phyloP scores from a whole-genome alignment of 2,113 vertebrate genomes.

The Sus scrofa region T2T-Sscrofa CM000817.6:80282501-80283000 shows the following conservation, averaged over 20 bases:
- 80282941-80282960: fast-evolving
- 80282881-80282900: neutral
- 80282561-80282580: fast-evolving
- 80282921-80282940: neutral
- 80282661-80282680: neutral
- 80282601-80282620: fast-evolving
- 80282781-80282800: neutral
- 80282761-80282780: neutral
- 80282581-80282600: too few relatives aligned
- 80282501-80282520: neutral
- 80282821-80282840: neutral
- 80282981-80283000: neutral
- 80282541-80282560: neutral
- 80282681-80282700: fast-evolving
- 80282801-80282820: neutral
- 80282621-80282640: too few relatives aligned
- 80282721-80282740: neutral
- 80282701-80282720: neutral
- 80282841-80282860: neutral
- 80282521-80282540: neutral
- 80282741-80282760: neutral
- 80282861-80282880: neutral
- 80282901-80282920: fast-evolving
- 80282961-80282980: neutral
- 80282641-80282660: too few relatives aligned